Conservation (phyloP, 1,140 invertebrate genomes). For the Thaumatotibia leucotreta region DNA sequence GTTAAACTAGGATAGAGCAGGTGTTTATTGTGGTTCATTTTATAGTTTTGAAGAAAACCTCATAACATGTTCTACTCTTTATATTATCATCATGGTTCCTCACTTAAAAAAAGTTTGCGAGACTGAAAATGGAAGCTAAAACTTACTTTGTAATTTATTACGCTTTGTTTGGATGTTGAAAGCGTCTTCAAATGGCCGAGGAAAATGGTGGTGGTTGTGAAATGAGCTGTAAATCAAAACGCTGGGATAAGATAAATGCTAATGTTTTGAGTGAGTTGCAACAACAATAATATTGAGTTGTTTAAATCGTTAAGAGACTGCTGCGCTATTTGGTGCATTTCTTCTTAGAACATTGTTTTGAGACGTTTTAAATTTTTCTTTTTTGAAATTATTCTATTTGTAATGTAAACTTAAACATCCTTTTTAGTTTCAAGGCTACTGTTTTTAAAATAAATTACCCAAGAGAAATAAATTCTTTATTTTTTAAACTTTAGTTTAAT, state of each 20-base stretch:
- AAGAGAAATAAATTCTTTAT: too few relatives aligned
- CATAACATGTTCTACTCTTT: neutral
- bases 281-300: constrained; percentile 10
- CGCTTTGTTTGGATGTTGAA: constrained; percentile 33
- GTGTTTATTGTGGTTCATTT: constrained; percentile 25
- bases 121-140: constrained; percentile 18
- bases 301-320: neutral
- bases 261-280: neutral
- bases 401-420: too few relatives aligned
- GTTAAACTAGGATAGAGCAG: constrained; percentile 35
- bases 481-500: too few relatives aligned
- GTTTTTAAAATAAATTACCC: too few relatives aligned
- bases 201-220: neutral
- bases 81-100: constrained; percentile 17
- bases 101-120: constrained; percentile 40
- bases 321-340: neutral
- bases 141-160: constrained; percentile 53
- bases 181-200: constrained; percentile 10
- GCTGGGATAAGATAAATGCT: neutral
- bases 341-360: neutral
- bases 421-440: too few relatives aligned
- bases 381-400: neutral
- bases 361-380: neutral
- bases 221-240: constrained; percentile 11
- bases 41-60: constrained; percentile 20